phyloP scores from a whole-genome alignment of 1,140 invertebrate genomes.

The Neodiprion pinetum region DNA sequence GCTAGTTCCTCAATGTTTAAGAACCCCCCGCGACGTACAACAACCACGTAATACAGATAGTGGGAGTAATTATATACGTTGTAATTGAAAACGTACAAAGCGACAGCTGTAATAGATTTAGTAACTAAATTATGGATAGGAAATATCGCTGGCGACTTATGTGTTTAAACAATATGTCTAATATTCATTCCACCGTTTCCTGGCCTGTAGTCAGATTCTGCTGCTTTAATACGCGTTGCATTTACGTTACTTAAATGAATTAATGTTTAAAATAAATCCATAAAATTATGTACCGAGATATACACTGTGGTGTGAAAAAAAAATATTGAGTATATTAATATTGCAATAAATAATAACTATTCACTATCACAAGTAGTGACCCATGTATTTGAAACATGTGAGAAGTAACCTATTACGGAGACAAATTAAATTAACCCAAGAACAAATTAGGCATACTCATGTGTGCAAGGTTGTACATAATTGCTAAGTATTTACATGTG shows the following conservation, averaged over 20 bases:
- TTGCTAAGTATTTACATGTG: conserved; percentile 2
- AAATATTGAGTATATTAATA: conserved; percentile 13
- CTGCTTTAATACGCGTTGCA: conserved; percentile 36
- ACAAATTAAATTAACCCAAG: conserved; percentile 1
- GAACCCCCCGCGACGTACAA: neutral
- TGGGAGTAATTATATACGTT: neutral
- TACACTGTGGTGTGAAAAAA: neutral
- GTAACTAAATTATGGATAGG: conserved; percentile 38
- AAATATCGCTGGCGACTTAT: conserved; percentile 56
- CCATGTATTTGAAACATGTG: conserved; percentile 9
- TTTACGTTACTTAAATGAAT: conserved; percentile 43
- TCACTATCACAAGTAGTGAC: neutral
- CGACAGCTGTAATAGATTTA: conserved; percentile 36
- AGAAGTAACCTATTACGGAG: neutral
- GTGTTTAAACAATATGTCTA: conserved; percentile 46
- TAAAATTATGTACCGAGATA: neutral
- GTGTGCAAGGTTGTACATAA: conserved; percentile 10
- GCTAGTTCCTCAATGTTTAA: neutral
- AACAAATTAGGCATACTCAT: neutral
- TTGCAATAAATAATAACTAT: conserved; percentile 1
- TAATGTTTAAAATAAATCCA: conserved; percentile 30
- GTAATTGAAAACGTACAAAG: conserved; percentile 27
- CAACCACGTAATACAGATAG: neutral
- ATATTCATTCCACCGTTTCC: conserved; percentile 50
- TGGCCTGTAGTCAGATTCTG: conserved; percentile 32